These are phyloP conservation scores for Thymelicus lineola DNA, from an alignment of 2,888 invertebrate species.

Conservation along the genomic window DNA sequence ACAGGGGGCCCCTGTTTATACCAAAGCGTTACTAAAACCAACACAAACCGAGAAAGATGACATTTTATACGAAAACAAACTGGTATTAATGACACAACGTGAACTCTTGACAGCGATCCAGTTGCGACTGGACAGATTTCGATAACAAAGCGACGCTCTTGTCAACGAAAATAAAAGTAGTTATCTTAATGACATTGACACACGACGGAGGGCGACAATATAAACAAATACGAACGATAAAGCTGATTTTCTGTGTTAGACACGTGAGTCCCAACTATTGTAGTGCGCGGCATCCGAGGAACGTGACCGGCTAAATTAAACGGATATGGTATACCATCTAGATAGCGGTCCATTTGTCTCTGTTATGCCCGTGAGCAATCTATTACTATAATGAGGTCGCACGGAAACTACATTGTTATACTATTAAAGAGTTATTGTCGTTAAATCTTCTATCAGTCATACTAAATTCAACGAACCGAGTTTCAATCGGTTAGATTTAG, in stretches of 20 bases:
- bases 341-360: constrained; percentile 27
- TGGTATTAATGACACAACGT: constrained; percentile 29
- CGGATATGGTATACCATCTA: constrained; percentile 27
- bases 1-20: constrained; percentile 45
- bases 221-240: constrained; percentile 47
- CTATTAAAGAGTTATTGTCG: constrained; percentile 13
- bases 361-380: constrained; percentile 25
- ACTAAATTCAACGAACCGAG: no score
- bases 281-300: constrained; percentile 1
- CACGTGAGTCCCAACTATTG: constrained; percentile 18
- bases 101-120: constrained; percentile 52
- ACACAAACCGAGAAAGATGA: constrained; percentile 25
- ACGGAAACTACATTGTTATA: constrained; percentile 56
- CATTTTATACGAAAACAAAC: constrained; percentile 49
- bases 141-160: constrained; percentile 55
- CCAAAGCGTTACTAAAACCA: constrained; percentile 28
- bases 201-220: constrained; percentile 50
- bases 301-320: constrained; percentile 21
- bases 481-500: not conserved
- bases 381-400: constrained; percentile 46
- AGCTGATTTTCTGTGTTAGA: constrained; percentile 17
- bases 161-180: constrained; percentile 54
- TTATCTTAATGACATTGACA: constrained; percentile 55
- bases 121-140: constrained; percentile 49
- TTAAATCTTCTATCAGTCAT: not conserved